Evolutionary conservation across 2,797 vertebrate species (phyloP).

Genomic region (Lagocephalus sceleratus): DNA sequence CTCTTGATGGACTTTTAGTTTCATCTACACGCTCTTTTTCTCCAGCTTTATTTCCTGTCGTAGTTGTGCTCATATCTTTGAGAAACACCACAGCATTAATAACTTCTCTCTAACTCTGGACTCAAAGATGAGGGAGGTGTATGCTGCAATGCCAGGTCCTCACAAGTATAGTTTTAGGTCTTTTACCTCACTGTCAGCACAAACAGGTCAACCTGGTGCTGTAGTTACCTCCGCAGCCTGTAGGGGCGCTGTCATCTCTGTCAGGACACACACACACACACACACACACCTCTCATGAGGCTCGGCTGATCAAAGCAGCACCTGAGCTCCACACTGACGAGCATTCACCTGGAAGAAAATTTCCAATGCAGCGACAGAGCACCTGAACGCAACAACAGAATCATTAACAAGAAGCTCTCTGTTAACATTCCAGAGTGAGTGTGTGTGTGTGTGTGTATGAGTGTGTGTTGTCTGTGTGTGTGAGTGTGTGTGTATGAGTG

Average conservation of each 20-base stretch:
- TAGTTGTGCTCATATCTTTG: too few species aligned
- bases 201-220: background rate
- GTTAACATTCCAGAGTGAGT: constrained; percentile 21
- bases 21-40: too few species aligned
- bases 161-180: background rate
- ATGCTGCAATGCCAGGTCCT: background rate
- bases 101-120: too few species aligned
- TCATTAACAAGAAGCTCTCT: constrained; percentile 24
- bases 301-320: constrained; percentile 21
- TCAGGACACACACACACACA: background rate
- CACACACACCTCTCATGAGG: background rate
- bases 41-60: too few species aligned
- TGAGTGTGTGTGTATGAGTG: background rate
- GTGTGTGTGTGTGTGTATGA: constrained; percentile 9
- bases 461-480: too few species aligned
- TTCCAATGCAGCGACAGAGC: background rate
- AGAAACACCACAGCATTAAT: background rate
- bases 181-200: background rate
- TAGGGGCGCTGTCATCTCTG: background rate
- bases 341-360: constrained; percentile 11
- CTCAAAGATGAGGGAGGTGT: too few species aligned
- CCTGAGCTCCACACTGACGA: constrained; percentile 20
- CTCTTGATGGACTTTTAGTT: too few species aligned
- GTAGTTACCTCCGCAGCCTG: background rate
- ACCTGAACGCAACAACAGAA: constrained; percentile 13